Evolutionary conservation across 2,797 vertebrate genomes (phyloP).

Genomic region (Premnoplex brunnescens): DNA sequence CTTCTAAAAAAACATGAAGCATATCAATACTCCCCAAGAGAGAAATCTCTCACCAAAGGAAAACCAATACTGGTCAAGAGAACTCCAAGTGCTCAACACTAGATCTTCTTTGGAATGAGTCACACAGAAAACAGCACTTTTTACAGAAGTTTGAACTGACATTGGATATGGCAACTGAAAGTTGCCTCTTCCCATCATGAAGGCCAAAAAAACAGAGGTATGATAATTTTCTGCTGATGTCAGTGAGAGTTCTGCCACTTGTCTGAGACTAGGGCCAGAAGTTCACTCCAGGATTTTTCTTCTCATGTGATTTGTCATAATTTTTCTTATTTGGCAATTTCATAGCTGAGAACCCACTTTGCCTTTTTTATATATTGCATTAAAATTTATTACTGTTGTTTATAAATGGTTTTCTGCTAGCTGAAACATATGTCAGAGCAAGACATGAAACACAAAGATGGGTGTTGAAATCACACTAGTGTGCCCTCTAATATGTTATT

Average conservation of each 20-base stretch:
- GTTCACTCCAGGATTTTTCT: background rate
- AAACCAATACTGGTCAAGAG: fast-evolving
- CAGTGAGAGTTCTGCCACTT: constrained; percentile 35
- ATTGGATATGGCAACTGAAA: background rate
- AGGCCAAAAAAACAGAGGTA: background rate
- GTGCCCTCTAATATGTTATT: background rate
- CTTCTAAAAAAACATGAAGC: background rate
- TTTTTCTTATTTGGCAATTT: background rate
- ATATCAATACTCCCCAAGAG: background rate
- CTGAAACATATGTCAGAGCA: background rate
- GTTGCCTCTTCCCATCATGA: background rate
- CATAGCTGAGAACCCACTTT: background rate
- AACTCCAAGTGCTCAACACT: background rate
- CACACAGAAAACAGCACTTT: background rate
- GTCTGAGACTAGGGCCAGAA: background rate
- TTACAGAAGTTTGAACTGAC: background rate
- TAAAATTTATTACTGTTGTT: background rate
- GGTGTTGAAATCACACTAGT: background rate
- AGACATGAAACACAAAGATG: background rate
- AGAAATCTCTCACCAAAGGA: background rate
- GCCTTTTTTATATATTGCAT: background rate
- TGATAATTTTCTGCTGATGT: background rate
- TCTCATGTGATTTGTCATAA: constrained; percentile 15
- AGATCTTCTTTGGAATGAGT: background rate
- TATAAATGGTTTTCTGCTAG: background rate